These are phyloP conservation scores for Hypotaenidia okinawae DNA, from an alignment of 2,797 vertebrate genomes.

Conservation along the genomic window DNA sequence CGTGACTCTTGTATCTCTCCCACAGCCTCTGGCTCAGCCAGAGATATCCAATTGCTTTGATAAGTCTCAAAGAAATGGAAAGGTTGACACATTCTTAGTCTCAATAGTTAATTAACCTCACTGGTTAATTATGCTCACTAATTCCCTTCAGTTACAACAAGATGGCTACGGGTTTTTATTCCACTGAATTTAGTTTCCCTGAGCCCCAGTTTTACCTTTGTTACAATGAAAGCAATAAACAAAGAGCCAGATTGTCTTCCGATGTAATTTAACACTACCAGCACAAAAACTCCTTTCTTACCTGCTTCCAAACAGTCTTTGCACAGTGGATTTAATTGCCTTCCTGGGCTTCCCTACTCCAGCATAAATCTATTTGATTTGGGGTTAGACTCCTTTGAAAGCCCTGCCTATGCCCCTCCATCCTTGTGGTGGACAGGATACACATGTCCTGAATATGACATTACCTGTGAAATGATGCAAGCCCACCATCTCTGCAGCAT, in stretches of 20 bases:
- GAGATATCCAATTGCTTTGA: not conserved
- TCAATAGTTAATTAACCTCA: not conserved
- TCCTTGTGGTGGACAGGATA: not conserved
- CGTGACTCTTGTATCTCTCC: not conserved
- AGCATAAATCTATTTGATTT: not conserved
- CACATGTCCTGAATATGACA: slow-evolving; percentile 12
- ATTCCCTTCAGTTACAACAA: not conserved
- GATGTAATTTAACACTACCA: not conserved
- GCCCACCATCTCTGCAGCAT: not conserved
- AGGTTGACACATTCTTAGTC: not conserved
- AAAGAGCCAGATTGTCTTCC: not conserved
- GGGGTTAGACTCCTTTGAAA: not conserved
- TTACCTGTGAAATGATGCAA: slow-evolving; percentile 52
- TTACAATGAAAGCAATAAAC: not conserved
- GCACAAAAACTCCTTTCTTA: not conserved
- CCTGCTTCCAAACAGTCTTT: not conserved
- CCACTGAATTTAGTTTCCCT: not conserved
- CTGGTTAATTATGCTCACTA: not conserved
- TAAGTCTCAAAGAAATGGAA: not conserved
- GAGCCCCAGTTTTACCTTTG: not conserved
- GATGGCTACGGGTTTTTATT: not conserved
- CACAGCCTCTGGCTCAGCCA: not conserved
- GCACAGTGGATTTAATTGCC: not conserved
- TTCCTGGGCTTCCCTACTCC: not conserved
- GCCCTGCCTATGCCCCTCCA: not conserved